These are phyloP conservation scores for Poecilus cupreus DNA, from an alignment of 2,888 invertebrate species.

Conservation along the genomic window DNA sequence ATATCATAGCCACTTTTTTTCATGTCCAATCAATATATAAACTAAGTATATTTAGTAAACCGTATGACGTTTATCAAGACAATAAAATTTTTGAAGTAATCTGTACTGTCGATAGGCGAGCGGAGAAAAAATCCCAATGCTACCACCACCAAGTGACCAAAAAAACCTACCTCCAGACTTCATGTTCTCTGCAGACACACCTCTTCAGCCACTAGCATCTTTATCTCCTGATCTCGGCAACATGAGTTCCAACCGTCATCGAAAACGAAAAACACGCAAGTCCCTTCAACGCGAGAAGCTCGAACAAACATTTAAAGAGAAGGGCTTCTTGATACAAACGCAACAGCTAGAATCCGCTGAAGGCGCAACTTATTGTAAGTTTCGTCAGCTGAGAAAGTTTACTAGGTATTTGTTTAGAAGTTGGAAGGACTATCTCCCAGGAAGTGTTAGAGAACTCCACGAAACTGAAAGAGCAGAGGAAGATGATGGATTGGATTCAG, in stretches of 20 bases:
- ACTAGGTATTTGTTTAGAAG: constrained; percentile 93
- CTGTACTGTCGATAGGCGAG: constrained; percentile 69
- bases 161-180: constrained; percentile 66
- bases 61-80: neutral
- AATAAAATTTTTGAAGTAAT: constrained; percentile 52
- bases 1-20: too few relatives aligned
- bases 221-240: constrained; percentile 62
- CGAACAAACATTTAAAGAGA: constrained; percentile 94
- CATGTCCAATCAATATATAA: neutral
- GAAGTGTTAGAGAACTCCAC: constrained; percentile 72
- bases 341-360: constrained; percentile 95
- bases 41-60: neutral
- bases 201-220: constrained; percentile 48
- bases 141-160: constrained; percentile 65
- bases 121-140: constrained; percentile 74
- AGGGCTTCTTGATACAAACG: constrained; percentile 94
- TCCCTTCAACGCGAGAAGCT: constrained; percentile 91
- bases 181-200: constrained; percentile 68
- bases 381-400: constrained; percentile 91
- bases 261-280: constrained; percentile 85
- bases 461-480: constrained; percentile 65
- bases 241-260: constrained; percentile 69
- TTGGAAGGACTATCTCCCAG: constrained; percentile 95
- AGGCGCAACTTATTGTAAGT: constrained; percentile 95
- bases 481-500: constrained; percentile 30